These are phyloP conservation scores for Xerus rutilus DNA, from an alignment of 2,797 vertebrate species.

Conservation along the genomic window DNA sequence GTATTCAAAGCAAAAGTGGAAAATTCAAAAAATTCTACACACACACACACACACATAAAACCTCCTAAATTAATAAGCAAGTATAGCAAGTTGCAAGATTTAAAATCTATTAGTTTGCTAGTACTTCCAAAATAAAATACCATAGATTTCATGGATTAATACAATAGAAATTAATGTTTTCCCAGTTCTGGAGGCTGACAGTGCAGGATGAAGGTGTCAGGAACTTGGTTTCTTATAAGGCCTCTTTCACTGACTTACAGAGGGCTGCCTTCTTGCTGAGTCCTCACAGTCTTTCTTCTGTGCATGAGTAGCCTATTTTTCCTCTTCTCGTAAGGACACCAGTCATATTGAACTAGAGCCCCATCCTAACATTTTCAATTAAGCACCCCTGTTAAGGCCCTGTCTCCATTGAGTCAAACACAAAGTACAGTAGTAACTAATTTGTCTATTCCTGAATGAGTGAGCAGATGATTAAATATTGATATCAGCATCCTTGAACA, in stretches of 20 bases:
- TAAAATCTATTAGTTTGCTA: background rate
- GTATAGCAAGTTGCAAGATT: background rate
- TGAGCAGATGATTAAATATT: too few relatives aligned
- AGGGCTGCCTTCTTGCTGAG: too few relatives aligned
- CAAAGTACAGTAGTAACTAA: slow-evolving; percentile 62
- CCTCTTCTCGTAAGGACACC: background rate
- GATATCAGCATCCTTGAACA: too few relatives aligned
- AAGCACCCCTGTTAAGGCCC: background rate
- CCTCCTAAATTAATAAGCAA: background rate
- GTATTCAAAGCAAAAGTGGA: slow-evolving; percentile 22
- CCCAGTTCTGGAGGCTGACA: background rate
- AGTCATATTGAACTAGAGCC: background rate
- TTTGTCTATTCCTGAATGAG: slow-evolving; percentile 67
- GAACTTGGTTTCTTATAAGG: background rate
- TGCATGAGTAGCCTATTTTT: background rate
- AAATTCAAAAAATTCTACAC: background rate
- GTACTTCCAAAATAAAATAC: background rate
- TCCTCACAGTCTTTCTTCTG: background rate
- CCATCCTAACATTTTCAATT: background rate
- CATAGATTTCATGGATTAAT: background rate
- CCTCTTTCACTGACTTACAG: background rate
- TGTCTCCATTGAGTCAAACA: slow-evolving; percentile 49
- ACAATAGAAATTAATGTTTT: background rate
- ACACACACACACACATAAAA: background rate
- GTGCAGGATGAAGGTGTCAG: background rate